Base-by-base conservation (phyloP, 2,113 vertebrate genomes). In the Gnathochromis pfefferi region DNA sequence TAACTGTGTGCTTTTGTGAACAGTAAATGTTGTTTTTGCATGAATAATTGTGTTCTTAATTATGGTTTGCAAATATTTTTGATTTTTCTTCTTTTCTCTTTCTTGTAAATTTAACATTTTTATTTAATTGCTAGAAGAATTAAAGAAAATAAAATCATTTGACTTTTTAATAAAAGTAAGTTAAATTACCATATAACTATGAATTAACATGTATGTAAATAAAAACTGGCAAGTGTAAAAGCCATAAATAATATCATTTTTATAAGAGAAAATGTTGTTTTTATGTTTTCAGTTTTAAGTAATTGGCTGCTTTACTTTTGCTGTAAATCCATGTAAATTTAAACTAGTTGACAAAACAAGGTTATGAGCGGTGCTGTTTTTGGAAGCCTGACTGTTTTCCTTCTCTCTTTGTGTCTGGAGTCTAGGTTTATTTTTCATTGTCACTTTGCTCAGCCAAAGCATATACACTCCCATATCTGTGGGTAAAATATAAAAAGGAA, bases 371-470 rank as follows among this genome's bases (percentile, higher is more conserved):
- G 65, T 1, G 21, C 8, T 26, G 38, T 4, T 23, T 26, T 9
- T 70, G 38, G 7, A 70, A 70, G 9, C 14, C 68, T 0, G 40
- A 4, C 23, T 82, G 55, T 7, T 60, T 21, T 60, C 19, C 45
- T 3, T 7, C 28, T 4, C 4, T 54, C 23, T 60, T 51, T 21
- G 26, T 60, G 55, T 81, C 47, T 47, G 5, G 5, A 2, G 7
- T 82, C 10, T 63, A 53, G 17, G n/a, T 51, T 13, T 21, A 60
- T 49, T 53, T n/a, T 49, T 88, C 42, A 4, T 13, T 10, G 51
- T 60, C 23, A 51, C 28, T 2, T 31, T 94, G 94, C 89, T 14
- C 91, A 85, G 92, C 89, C 16, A 63, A 63, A 38, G 14, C 31
- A 2, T 45, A 23, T 57, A 38, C n/a, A 13, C 28, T 47, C 38